phyloP scores from a whole-genome alignment of 2,888 invertebrate species.

The Bombylius major region DNA sequence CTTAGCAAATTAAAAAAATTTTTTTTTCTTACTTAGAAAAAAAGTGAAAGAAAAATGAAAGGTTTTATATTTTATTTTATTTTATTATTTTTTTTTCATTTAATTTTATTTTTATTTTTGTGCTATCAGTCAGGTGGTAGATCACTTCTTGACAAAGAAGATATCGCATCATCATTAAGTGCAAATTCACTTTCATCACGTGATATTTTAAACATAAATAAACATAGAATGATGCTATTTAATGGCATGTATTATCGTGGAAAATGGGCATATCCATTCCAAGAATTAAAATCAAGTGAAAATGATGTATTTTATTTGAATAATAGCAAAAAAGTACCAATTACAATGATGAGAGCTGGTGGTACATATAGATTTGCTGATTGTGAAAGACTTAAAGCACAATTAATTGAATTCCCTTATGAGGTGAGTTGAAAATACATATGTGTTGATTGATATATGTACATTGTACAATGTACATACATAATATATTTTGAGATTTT shows the following conservation, averaged over 20 bases:
- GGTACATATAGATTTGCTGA: constrained; percentile 49
- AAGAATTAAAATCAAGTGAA: constrained; percentile 30
- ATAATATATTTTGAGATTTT: neutral
- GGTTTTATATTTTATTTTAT: neutral
- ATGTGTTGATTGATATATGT: no score
- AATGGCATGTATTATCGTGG: constrained; percentile 70
- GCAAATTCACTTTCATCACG: constrained; percentile 48
- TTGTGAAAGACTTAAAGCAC: constrained; percentile 49
- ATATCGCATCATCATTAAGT: constrained; percentile 46
- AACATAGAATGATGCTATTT: constrained; percentile 48
- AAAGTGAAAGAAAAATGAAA: no score
- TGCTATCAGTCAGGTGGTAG: constrained; percentile 25
- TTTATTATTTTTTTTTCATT: constrained; percentile 2
- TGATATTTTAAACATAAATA: constrained; percentile 32
- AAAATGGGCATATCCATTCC: constrained; percentile 59
- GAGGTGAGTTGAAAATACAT: constrained; percentile 47
- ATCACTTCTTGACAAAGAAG: constrained; percentile 41
- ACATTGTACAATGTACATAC: no score
- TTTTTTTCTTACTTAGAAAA: no score
- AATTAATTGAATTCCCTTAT: constrained; percentile 61
- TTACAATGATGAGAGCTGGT: constrained; percentile 54
- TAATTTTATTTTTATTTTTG: neutral
- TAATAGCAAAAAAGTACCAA: constrained; percentile 45
- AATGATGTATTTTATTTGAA: constrained; percentile 50
- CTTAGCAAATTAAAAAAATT: no score